phyloP scores from a whole-genome alignment of 1,140 invertebrate species.

The Tachypleus tridentatus region DNA sequence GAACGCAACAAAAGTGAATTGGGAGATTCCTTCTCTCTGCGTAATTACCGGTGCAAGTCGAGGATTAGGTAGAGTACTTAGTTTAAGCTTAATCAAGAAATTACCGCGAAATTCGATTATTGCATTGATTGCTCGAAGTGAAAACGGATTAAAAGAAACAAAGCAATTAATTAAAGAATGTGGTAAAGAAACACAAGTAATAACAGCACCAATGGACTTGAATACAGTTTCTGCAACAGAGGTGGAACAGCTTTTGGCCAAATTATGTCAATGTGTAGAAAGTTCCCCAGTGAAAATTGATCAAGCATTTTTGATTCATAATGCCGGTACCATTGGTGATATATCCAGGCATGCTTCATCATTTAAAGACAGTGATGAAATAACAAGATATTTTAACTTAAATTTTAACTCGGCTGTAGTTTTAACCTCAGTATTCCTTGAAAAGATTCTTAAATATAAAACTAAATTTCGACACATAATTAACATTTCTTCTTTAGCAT shows the following conservation, averaged over 20 bases:
- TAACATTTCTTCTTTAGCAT: slow-evolving; percentile 78
- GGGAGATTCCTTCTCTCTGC: too few species aligned
- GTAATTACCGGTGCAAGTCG: slow-evolving; percentile 68
- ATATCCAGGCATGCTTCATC: slow-evolving; percentile 42
- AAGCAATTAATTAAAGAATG: too few species aligned
- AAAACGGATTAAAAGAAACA: slow-evolving; percentile 24
- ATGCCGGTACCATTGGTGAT: slow-evolving; percentile 77
- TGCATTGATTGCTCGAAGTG: slow-evolving; percentile 60
- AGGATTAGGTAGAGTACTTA: slow-evolving; percentile 69
- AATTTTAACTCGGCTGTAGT: slow-evolving; percentile 66
- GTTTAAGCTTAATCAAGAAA: slow-evolving; percentile 50
- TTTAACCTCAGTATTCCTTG: slow-evolving; percentile 62
- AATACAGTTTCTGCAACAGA: slow-evolving; percentile 10
- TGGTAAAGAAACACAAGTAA: slow-evolving; percentile 16
- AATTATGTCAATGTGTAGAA: slow-evolving; percentile 45
- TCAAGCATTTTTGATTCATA: slow-evolving; percentile 66
- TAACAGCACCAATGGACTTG: slow-evolving; percentile 30
- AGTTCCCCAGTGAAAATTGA: slow-evolving; percentile 43
- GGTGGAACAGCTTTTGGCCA: slow-evolving; percentile 28
- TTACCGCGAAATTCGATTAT: slow-evolving; percentile 51
- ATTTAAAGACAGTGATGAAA: slow-evolving; percentile 38
- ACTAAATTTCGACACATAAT: slow-evolving; percentile 43
- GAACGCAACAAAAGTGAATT: too few species aligned
- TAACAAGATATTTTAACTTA: slow-evolving; percentile 51
- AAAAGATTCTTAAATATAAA: slow-evolving; percentile 31